Evolutionary conservation across 2,797 vertebrate genomes (phyloP).

Genomic region (Mormyrops attenuatus): DNA sequence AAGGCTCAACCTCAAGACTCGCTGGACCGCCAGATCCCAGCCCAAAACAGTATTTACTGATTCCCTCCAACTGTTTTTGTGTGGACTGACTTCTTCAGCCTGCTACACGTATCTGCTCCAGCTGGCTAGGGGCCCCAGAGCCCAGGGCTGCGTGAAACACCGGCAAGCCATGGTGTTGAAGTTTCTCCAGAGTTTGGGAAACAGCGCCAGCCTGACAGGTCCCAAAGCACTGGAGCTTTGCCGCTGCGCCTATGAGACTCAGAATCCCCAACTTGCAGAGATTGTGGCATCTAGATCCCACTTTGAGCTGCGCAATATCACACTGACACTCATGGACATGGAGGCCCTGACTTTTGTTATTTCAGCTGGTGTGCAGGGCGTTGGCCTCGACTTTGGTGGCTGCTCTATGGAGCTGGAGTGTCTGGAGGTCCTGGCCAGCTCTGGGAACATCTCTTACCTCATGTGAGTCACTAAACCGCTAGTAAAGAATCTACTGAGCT

Average conservation of each 20-base stretch:
- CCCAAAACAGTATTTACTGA: constrained; percentile 65
- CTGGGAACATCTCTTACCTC: constrained; percentile 64
- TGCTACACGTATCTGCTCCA: constrained; percentile 60
- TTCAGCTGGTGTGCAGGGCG: constrained; percentile 46
- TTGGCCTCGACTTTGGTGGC: constrained; percentile 72
- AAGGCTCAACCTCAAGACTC: constrained; percentile 74
- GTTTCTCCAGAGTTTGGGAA: constrained; percentile 57
- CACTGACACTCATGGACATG: constrained; percentile 66
- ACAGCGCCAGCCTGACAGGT: constrained; percentile 63
- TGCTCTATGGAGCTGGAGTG: constrained; percentile 73
- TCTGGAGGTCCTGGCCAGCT: constrained; percentile 65
- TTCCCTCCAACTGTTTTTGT: constrained; percentile 72
- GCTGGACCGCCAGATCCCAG: constrained; percentile 71
- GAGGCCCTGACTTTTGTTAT: constrained; percentile 69
- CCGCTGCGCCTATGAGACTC: constrained; percentile 72
- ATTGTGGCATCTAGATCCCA: constrained; percentile 52
- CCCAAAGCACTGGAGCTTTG: constrained; percentile 81
- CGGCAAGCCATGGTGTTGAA: constrained; percentile 63
- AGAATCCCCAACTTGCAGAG: constrained; percentile 59
- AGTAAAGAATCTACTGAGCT: background rate
- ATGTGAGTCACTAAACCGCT: constrained; percentile 58
- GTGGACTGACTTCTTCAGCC: constrained; percentile 67
- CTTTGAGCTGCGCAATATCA: constrained; percentile 76
- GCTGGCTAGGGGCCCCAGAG: constrained; percentile 44
- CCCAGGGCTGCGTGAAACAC: constrained; percentile 49